Evolutionary conservation across 2,888 invertebrate species (phyloP).

Genomic region (Clanis bilineata): DNA sequence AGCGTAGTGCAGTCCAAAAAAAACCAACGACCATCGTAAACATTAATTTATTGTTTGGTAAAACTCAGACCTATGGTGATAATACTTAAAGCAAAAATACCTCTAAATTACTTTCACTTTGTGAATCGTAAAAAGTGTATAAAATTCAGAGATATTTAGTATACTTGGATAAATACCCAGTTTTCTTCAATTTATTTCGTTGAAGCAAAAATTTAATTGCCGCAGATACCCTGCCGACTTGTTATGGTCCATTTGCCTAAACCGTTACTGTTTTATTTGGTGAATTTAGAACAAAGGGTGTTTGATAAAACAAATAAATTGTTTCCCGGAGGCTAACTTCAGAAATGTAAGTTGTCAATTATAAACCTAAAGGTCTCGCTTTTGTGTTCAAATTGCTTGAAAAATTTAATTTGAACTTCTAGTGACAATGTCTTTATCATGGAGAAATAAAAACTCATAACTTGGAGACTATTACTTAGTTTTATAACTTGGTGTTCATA

Average conservation of each 20-base stretch:
- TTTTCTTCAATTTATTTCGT: not conserved
- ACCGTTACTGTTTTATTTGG: slow-evolving; percentile 63
- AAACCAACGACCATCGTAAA: too few species aligned
- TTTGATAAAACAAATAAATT: slow-evolving; percentile 67
- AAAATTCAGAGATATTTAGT: not conserved
- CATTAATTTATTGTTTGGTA: too few species aligned
- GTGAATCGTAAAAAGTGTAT: not conserved
- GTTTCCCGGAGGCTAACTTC: slow-evolving; percentile 46
- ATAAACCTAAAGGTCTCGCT: slow-evolving; percentile 41
- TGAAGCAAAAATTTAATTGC: slow-evolving; percentile 51
- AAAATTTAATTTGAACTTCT: slow-evolving; percentile 21
- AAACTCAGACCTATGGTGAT: too few species aligned
- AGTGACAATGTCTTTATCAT: not conserved
- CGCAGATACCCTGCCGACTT: slow-evolving; percentile 44
- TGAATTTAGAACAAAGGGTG: slow-evolving; percentile 55
- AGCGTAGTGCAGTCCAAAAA: too few species aligned
- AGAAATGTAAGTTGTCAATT: slow-evolving; percentile 50
- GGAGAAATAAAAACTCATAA: too few species aligned
- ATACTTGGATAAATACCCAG: not conserved
- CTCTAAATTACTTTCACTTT: too few species aligned
- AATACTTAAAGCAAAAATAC: not conserved
- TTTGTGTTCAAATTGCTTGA: slow-evolving; percentile 39
- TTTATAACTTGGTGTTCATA: too few species aligned
- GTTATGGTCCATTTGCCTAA: slow-evolving; percentile 63
- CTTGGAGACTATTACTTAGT: too few species aligned